A percentile compares a stretch with the other conserved stretches of the same genome.
Evolutionary conservation across 2,797 vertebrate species (phyloP).

Genomic region (Sebastes iracundus): DNA sequence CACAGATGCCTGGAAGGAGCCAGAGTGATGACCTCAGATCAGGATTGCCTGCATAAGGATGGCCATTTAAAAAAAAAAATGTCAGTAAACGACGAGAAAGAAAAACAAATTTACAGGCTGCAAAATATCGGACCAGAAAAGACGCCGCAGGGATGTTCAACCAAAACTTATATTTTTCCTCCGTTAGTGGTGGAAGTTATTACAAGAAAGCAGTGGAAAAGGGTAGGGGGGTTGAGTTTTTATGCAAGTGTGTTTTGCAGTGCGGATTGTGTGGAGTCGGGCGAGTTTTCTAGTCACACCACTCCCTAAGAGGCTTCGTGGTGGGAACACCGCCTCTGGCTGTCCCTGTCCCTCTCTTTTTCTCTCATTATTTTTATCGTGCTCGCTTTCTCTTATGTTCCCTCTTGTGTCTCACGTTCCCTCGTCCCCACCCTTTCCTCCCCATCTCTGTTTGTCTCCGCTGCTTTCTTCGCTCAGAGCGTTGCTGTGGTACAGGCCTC

Average conservation of each 20-base stretch:
- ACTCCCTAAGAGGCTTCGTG: conserved; percentile 75
- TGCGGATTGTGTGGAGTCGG: conserved; percentile 35
- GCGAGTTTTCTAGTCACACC: conserved; percentile 70
- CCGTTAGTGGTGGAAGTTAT: conserved; percentile 56
- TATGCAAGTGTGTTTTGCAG: conserved; percentile 49
- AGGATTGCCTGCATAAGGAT: conserved; percentile 12
- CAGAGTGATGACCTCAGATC: conserved; percentile 25
- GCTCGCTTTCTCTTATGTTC: conserved; percentile 63
- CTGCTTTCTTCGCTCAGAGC: conserved; percentile 72
- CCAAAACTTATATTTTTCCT: conserved; percentile 50
- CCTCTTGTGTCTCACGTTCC: conserved; percentile 63
- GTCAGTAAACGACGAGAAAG: conserved; percentile 8
- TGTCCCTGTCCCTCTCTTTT: conserved; percentile 68
- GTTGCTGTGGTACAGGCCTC: conserved; percentile 66
- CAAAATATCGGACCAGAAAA: conserved; percentile 27
- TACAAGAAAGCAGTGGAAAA: conserved; percentile 38
- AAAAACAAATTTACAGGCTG: conserved; percentile 19
- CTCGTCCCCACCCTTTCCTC: conserved; percentile 65
- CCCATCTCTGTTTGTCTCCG: conserved; percentile 66
- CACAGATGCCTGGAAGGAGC: conserved; percentile 36
- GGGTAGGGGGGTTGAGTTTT: conserved; percentile 27
- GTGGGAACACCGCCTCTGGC: conserved; percentile 77
- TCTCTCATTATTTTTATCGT: conserved; percentile 75
- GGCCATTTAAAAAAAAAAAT: conserved; percentile 21
- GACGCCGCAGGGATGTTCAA: conserved; percentile 44